These are phyloP conservation scores for Malaclemys terrapin DNA, from an alignment of 2,113 vertebrate genomes.

Conservation along the genomic window DNA sequence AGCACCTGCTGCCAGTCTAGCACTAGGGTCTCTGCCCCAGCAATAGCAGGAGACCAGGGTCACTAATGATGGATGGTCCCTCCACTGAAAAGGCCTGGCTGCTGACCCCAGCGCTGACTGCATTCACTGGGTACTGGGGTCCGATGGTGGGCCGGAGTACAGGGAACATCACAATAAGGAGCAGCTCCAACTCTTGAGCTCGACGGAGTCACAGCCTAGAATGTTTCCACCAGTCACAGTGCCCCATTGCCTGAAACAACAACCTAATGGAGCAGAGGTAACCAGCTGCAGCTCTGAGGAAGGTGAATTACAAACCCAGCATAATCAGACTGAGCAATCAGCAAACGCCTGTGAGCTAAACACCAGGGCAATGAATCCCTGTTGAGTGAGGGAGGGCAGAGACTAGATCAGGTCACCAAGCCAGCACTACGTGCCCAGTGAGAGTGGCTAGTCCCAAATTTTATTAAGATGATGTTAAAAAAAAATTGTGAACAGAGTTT, in stretches of 20 bases:
- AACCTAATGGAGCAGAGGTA: not conserved
- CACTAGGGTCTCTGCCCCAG: not conserved
- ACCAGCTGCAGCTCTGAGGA: not conserved
- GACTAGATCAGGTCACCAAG: not conserved
- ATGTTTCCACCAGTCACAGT: not conserved
- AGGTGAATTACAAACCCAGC: not conserved
- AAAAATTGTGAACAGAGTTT: no score
- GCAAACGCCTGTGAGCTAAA: not conserved
- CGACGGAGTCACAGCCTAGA: not conserved
- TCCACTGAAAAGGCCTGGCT: not conserved
- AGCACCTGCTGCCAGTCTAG: not conserved
- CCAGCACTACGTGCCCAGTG: accelerated
- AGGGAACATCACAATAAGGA: not conserved
- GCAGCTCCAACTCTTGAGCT: not conserved
- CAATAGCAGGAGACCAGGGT: accelerated
- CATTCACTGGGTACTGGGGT: not conserved
- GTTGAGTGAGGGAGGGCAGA: not conserved
- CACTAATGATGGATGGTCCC: not conserved
- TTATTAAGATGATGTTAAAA: no score
- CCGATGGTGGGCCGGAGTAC: not conserved
- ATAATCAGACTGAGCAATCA: accelerated
- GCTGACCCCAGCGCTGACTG: not conserved
- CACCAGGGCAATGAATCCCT: not conserved
- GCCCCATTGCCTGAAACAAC: not conserved
- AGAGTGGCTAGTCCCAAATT: accelerated